Evolutionary conservation across 2,113 vertebrate genomes (phyloP).

Genomic region (Eulemur macaco): DNA sequence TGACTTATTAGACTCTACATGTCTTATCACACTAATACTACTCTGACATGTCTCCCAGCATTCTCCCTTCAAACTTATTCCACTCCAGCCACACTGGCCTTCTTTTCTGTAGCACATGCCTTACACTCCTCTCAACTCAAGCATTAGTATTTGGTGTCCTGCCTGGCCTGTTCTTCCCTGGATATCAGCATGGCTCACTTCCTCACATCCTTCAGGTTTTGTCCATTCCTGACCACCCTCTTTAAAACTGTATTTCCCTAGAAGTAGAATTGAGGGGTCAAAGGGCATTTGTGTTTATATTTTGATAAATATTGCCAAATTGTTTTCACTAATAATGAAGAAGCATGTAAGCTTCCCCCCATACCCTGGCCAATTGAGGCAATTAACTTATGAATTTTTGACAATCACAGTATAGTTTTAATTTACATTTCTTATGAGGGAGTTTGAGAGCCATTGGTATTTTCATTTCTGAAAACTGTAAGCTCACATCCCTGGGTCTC

Average conservation of each 20-base stretch:
- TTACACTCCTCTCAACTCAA: background rate
- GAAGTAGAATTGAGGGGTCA: background rate
- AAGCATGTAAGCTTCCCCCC: background rate
- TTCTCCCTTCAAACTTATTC: background rate
- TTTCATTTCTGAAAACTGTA: background rate
- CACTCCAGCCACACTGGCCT: background rate
- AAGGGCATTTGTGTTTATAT: background rate
- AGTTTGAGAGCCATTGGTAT: background rate
- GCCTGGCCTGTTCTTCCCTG: background rate
- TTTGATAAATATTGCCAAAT: background rate
- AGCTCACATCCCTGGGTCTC: background rate
- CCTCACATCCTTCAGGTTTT: background rate
- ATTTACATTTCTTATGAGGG: background rate
- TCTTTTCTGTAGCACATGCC: background rate
- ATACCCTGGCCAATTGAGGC: background rate
- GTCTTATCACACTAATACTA: background rate
- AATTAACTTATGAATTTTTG: constrained; percentile 18
- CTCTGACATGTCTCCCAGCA: background rate
- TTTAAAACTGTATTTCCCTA: background rate
- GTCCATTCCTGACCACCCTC: background rate
- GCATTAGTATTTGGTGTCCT: background rate
- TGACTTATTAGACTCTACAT: background rate
- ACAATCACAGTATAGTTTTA: background rate
- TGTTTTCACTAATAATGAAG: background rate
- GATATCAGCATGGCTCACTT: background rate